These are phyloP conservation scores for Drosophila melanogaster DNA, from an alignment of 1,140 invertebrate species.

Conservation along the genomic window Release_6_plus_ISO1_MT NC_004354.4:13458001-13458500, in stretches of 20 bases:
- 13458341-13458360: slow-evolving; percentile 40
- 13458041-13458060: slow-evolving; percentile 74
- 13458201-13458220: slow-evolving; percentile 51
- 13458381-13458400: not conserved
- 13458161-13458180: not conserved
- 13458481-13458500: slow-evolving; percentile 11
- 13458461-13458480: slow-evolving; percentile 1
- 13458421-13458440: slow-evolving; percentile 1
- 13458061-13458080: slow-evolving; percentile 75
- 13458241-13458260: slow-evolving; percentile 56
- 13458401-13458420: not conserved
- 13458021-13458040: slow-evolving; percentile 3
- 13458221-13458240: slow-evolving; percentile 62
- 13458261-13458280: slow-evolving; percentile 44
- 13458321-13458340: slow-evolving; percentile 70
- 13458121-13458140: slow-evolving; percentile 61
- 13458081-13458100: slow-evolving; percentile 64
- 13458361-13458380: slow-evolving; percentile 45
- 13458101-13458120: slow-evolving; percentile 80
- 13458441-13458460: slow-evolving; percentile 27
- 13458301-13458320: slow-evolving; percentile 77
- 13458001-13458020: not conserved
- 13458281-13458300: slow-evolving; percentile 36
- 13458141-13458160: not conserved
- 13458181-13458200: slow-evolving; percentile 17